Evolutionary conservation across 1,140 invertebrate genomes (phyloP).

Genomic region (Aphidius gifuensis): DNA sequence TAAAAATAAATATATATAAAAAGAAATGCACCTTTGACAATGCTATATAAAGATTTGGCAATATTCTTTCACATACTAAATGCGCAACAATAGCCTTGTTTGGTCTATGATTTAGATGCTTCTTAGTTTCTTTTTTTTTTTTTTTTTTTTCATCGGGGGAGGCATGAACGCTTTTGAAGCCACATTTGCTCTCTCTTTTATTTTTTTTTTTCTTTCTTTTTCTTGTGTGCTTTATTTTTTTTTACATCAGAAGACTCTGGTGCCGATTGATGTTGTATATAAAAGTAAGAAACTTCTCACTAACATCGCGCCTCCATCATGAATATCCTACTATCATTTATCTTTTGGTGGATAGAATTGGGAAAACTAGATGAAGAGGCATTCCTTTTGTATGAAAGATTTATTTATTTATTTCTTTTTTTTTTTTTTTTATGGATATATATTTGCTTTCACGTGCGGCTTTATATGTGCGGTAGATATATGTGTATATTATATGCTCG

Average conservation of each 20-base stretch:
- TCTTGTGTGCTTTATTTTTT: no score
- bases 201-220: constrained; percentile 21
- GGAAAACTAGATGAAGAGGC: constrained; percentile 22
- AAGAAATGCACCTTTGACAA: constrained; percentile 22
- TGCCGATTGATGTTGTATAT: not conserved
- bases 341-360: constrained; percentile 31
- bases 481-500: no score
- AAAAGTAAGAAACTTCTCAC: constrained; percentile 2
- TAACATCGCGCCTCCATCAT: not conserved
- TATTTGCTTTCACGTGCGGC: no score
- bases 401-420: no score
- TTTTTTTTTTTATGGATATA: no score
- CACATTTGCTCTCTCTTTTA: constrained; percentile 6
- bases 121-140: no score
- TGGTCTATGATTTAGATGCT: constrained; percentile 47
- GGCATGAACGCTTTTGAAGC: constrained; percentile 3
- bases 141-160: not conserved
- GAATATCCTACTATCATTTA: constrained; percentile 36
- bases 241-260: no score
- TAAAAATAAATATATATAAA: no score
- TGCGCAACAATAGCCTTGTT: constrained; percentile 51
- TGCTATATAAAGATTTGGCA: constrained; percentile 41
- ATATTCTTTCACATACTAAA: constrained; percentile 51
- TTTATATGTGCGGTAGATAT: no score
- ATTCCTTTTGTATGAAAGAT: constrained; percentile 29